Evolutionary conservation across 2,113 vertebrate genomes (phyloP).

Genomic region (Coryphaenoides rupestris): DNA sequence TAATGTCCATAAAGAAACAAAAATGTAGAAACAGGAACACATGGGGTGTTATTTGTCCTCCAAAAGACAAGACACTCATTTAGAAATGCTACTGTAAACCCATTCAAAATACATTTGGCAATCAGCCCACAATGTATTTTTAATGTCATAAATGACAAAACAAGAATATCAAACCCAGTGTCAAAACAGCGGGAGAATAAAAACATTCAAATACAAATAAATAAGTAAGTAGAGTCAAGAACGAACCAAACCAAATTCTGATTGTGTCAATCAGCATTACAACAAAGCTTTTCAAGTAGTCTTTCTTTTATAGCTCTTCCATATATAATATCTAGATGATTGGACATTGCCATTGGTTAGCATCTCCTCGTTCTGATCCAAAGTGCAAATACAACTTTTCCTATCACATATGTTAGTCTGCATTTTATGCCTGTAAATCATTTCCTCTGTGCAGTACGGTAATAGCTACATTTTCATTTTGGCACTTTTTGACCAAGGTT

Average conservation of each 20-base stretch:
- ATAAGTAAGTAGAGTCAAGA: conserved; percentile 10
- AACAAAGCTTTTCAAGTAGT: conserved; percentile 36
- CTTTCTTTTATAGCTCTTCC: conserved; percentile 20
- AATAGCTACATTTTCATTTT: too few species aligned
- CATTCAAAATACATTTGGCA: conserved; percentile 22
- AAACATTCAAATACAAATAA: conserved; percentile 19
- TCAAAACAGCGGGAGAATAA: conserved; percentile 1
- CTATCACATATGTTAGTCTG: conserved; percentile 2
- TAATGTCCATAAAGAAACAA: too few species aligned
- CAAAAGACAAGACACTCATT: conserved; percentile 5
- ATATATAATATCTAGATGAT: conserved; percentile 29
- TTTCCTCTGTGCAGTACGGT: too few species aligned
- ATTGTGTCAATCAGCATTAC: conserved; percentile 3
- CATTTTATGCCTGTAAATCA: too few species aligned
- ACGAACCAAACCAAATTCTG: conserved; percentile 24
- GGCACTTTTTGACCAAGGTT: too few species aligned
- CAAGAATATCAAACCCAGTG: background rate
- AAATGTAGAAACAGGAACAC: conserved; percentile 3
- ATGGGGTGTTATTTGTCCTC: conserved; percentile 13
- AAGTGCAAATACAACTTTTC: conserved; percentile 34
- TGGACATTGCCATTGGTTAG: conserved; percentile 15
- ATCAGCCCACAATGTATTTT: conserved; percentile 1
- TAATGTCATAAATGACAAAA: background rate
- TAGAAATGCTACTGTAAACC: conserved; percentile 5
- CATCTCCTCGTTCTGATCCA: conserved; percentile 30